phyloP scores from a whole-genome alignment of 2,888 invertebrate species.

The Mechanitis mazaeus region DNA sequence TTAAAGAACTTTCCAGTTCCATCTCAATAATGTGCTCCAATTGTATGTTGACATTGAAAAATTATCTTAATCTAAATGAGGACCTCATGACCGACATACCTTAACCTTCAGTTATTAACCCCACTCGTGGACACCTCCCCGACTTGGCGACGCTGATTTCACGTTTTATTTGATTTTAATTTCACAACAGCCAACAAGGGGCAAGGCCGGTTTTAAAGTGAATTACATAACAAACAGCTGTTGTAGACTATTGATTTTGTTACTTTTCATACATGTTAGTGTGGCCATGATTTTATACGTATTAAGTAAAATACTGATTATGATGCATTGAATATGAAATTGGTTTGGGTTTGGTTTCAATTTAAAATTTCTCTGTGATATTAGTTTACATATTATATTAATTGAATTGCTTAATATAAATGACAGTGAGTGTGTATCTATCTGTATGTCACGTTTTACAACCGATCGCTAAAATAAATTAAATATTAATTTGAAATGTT shows the following conservation, averaged over 20 bases:
- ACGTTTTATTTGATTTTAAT: constrained; percentile 1
- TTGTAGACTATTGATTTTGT: not conserved
- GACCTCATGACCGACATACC: too few species aligned
- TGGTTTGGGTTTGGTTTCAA: too few species aligned
- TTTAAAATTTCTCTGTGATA: too few species aligned
- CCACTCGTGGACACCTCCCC: not conserved
- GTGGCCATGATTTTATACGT: too few species aligned
- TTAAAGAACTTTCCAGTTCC: not conserved
- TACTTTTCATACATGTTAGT: not conserved
- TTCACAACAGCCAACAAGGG: not conserved
- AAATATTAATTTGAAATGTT: too few species aligned
- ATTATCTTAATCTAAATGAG: constrained; percentile 1
- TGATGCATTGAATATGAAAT: too few species aligned
- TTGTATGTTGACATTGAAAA: constrained; percentile 1
- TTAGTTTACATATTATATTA: too few species aligned
- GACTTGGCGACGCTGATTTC: not conserved
- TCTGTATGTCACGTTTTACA: constrained; percentile 28
- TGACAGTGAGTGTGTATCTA: too few species aligned
- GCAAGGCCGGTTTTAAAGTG: constrained; percentile 12
- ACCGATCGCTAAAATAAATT: constrained; percentile 10
- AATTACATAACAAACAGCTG: constrained; percentile 7
- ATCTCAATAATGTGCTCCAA: not conserved
- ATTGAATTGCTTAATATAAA: too few species aligned
- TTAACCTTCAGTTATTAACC: too few species aligned
- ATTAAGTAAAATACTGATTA: too few species aligned